Percentiles rank a stretch among this genome's conserved stretches.
These are phyloP conservation scores for Halictus quadricinctus DNA, from an alignment of 2,888 invertebrate species.

Conservation along the genomic window DNA sequence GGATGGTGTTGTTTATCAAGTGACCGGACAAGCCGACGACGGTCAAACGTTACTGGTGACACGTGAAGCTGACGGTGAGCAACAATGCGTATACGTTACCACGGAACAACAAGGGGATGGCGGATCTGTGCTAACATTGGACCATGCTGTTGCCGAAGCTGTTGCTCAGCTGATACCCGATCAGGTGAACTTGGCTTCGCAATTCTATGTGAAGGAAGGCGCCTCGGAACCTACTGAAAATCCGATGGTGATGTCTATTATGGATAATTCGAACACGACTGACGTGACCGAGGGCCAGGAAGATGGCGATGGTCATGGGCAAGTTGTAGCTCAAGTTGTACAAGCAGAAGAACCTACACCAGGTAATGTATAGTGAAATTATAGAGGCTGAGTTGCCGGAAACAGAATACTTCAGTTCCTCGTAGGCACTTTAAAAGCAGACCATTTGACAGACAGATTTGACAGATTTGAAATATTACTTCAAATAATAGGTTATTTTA, in stretches of 20 bases:
- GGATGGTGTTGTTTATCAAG: conserved; percentile 92
- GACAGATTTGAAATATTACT: neutral
- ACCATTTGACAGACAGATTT: neutral
- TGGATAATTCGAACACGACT: conserved; percentile 78
- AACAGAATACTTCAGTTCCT: neutral
- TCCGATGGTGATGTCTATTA: conserved; percentile 83
- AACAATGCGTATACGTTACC: conserved; percentile 87
- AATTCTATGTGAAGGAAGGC: conserved; percentile 82
- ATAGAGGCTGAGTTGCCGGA: neutral
- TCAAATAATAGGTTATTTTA: neutral
- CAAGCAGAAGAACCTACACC: conserved; percentile 93
- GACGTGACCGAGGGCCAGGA: conserved; percentile 81
- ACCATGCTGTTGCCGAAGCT: conserved; percentile 83
- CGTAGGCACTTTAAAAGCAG: neutral
- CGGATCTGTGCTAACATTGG: conserved; percentile 84
- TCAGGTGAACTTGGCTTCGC: conserved; percentile 80
- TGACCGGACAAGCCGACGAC: conserved; percentile 91
- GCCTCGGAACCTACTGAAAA: conserved; percentile 76
- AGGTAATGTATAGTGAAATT: conserved; percentile 83
- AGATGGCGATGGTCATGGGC: conserved; percentile 84
- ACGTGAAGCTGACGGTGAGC: conserved; percentile 90
- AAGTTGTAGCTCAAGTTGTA: conserved; percentile 93
- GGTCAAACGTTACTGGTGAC: conserved; percentile 90
- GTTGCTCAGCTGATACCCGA: conserved; percentile 85
- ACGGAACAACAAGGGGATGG: conserved; percentile 85